phyloP scores from a whole-genome alignment of 35 echinoderm and acorn worm species.

The Holothuria glaberrima region DNA sequence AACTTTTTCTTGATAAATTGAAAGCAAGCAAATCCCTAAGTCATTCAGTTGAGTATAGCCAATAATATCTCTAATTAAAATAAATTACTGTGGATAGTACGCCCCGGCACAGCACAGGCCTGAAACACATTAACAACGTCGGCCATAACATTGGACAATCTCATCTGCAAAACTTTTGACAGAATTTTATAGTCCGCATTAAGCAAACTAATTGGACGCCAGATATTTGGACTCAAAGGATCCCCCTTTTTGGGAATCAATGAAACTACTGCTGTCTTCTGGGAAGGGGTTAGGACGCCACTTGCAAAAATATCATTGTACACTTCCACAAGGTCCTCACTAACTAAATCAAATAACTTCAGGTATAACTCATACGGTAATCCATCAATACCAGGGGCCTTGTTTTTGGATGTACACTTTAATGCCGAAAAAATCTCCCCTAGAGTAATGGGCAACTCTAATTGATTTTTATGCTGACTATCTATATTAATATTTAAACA shows the following conservation, averaged over 20 bases:
- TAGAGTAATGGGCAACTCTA: not conserved
- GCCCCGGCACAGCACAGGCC: not conserved
- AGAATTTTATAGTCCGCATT: slow-evolving; percentile 34
- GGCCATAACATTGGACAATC: slow-evolving; percentile 22
- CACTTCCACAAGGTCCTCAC: not conserved
- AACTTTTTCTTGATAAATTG: not conserved
- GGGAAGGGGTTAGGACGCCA: not conserved
- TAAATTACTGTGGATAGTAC: slow-evolving; percentile 30
- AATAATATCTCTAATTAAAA: slow-evolving; percentile 23
- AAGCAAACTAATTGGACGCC: slow-evolving; percentile 4
- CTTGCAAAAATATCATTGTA: not conserved
- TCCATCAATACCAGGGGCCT: not conserved
- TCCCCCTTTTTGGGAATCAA: slow-evolving; percentile 23
- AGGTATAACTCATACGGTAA: not conserved
- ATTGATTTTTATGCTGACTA: not conserved
- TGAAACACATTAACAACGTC: slow-evolving; percentile 37
- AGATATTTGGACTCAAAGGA: not conserved
- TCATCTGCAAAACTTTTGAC: slow-evolving; percentile 15
- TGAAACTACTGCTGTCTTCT: not conserved
- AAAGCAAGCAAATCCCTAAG: not conserved
- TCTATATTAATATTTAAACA: not conserved
- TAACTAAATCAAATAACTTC: not conserved
- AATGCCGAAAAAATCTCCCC: no score
- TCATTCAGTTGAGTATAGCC: not conserved
- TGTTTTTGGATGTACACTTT: not conserved